Base-by-base conservation (phyloP, 2,888 invertebrate genomes). In the Xestoiulus laeticollis region DNA sequence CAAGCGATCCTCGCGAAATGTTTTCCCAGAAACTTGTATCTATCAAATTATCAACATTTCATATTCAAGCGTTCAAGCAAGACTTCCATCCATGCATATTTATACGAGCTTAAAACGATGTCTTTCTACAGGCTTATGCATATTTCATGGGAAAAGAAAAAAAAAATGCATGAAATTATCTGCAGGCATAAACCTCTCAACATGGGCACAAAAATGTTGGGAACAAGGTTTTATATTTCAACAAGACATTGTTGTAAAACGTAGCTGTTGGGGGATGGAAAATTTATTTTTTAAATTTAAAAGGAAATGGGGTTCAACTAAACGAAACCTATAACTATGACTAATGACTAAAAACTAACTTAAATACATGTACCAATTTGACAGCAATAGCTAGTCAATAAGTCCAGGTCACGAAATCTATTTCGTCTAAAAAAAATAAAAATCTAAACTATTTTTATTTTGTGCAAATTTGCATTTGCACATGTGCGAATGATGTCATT, bases 41-140 rank as follows among this genome's bases (percentile, higher is more conserved):
- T 68, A 68, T 68, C 68, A 68, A 68, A 68, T 68, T 68, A 68
- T 68, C 68, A 68, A 68, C 68, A 68, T 68, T 68, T 68, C 68
- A 68, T 68, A 68, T 68, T 68, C 22, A 12, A 26, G 68, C 68
- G 22, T 68, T 68, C 68, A 26, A 26, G 68, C 68, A 26, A 68
- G 68, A 5, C 68, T 68, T 68, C n/a, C 68, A 68, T 68, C 68
- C 68, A 26, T 68, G 68, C 68, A 68, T 68, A 68, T 68, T 68
- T 68, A 68, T 68, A 26, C 26, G n/a, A 6, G 68, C 68, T 68
- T 22, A 26, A 68, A 68, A 68, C 26, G 68, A 68, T 26, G 22
- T 68, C 68, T 26, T 68, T 26, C 68, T 68, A 26, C 22, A 26
- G 8, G 68, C 68, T 68, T 26, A 68, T 68, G 68, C 68, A 68